Conservation (phyloP, 2,888 invertebrate genomes). For the Apeira syringaria region DNA sequence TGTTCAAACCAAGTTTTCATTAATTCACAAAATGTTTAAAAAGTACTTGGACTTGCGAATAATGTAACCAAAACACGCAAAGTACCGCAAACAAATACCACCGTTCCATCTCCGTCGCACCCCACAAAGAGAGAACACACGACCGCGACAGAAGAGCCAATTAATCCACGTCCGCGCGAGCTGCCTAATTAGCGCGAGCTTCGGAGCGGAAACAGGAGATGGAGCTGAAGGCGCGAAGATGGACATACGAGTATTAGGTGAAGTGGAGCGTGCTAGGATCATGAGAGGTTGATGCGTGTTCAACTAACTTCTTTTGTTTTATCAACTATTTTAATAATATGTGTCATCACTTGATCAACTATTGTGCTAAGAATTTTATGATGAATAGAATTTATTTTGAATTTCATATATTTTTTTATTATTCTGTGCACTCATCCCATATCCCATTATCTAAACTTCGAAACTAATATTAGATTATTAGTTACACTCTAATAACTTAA, state of each 20-base stretch:
- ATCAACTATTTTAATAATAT: conserved; percentile 13
- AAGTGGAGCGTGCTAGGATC: conserved; percentile 26
- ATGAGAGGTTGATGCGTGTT: conserved; percentile 22
- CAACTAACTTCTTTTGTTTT: conserved; percentile 1
- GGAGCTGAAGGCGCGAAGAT: conserved; percentile 48
- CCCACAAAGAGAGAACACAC: conserved; percentile 41
- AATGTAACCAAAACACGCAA: conserved; percentile 4
- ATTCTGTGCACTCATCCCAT: too few species aligned
- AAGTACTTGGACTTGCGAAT: conserved; percentile 4
- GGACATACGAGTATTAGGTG: conserved; percentile 26
- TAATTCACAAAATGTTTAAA: too few species aligned
- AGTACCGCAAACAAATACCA: conserved; percentile 11
- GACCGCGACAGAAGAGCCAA: conserved; percentile 55
- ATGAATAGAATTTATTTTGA: too few species aligned
- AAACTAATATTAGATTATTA: too few species aligned
- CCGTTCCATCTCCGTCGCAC: conserved; percentile 18
- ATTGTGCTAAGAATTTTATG: too few species aligned
- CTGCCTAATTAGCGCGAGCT: conserved; percentile 73
- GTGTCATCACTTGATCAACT: neutral
- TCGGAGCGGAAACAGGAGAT: conserved; percentile 72
- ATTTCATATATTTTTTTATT: too few species aligned
- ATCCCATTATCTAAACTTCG: too few species aligned
- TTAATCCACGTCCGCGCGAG: conserved; percentile 76
- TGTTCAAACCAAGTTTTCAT: too few species aligned
- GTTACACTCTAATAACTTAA: too few species aligned